Evolutionary conservation across 2,113 vertebrate genomes (phyloP), one percentile per base, ranked within the genome.

Genomic region (Tachuris rubrigastra): DNA sequence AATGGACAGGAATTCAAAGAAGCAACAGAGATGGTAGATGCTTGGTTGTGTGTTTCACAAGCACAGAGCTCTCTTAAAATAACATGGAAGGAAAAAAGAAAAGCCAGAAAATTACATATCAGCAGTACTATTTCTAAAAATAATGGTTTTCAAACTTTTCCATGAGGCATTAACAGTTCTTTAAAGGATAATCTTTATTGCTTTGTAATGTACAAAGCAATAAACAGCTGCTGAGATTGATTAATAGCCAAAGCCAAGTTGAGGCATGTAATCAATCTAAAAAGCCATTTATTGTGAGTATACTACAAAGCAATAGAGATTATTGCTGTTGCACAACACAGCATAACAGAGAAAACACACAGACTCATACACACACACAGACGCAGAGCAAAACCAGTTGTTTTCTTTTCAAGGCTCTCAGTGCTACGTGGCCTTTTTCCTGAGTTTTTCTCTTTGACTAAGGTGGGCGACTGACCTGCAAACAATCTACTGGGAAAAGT

Each of bases 221-320:
- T 97, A 97, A 96, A 94, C 95, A 97, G 93, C 95, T 96, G 93
- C 94, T 93, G 94, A 95, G 91, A 97, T 96, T 97, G 96, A 97
- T 96, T 96, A 97, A 96, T 96, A 96, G 95, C 93, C 95, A 96
- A 94, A 96, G 94, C 95, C 95, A 94, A 95, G 89, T 95, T 94
- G 93, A 96, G 94, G 93, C 94, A 87, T 96, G 83, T 95, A 97
- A 97, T 97, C 95, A 97, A 96, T 97, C 93, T 96, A 90, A 96
- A 96, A 95, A 96, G 85, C 77, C 90, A 92, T 91, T 97, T 95
- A 93, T 89, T 95, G 83, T 85, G 68, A 85, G 63, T 75, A 80
- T 86, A 82, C 86, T 91, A 93, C 91, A 95, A 97, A 97, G 95
- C 93, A 96, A 90, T 90, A 92, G 91, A 95, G 89, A 97, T 96